phyloP scores from a whole-genome alignment of 2,113 vertebrate species.

The Ovibos moschatus region DNA sequence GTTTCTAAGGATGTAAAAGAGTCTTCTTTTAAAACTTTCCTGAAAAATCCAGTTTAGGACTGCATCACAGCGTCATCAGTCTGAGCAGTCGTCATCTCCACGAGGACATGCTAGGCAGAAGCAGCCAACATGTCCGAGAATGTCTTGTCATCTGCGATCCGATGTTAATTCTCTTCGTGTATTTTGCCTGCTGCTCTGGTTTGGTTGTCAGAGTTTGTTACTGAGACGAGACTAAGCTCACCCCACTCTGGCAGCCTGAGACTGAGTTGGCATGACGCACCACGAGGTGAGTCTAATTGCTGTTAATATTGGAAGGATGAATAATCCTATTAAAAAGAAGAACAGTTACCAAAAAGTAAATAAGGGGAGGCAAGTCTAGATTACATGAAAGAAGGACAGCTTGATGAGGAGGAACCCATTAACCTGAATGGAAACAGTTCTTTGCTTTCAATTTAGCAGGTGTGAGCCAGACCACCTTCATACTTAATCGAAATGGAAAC shows the following conservation, averaged over 20 bases:
- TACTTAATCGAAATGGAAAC: neutral
- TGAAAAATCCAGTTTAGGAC: constrained; percentile 1
- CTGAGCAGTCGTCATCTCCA: neutral
- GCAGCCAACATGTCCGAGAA: neutral
- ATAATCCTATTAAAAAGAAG: constrained; percentile 56
- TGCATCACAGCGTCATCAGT: neutral
- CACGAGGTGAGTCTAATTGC: constrained; percentile 69
- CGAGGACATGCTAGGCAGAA: neutral
- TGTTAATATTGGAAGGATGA: constrained; percentile 61
- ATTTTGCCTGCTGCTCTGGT: constrained; percentile 52
- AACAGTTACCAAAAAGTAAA: constrained; percentile 40
- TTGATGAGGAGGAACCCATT: constrained; percentile 52
- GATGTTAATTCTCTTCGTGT: neutral
- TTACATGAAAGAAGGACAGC: constrained; percentile 34
- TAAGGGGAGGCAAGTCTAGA: neutral
- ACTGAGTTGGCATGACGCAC: constrained; percentile 40
- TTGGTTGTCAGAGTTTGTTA: constrained; percentile 71
- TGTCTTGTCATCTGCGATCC: neutral
- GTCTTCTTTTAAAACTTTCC: constrained; percentile 25
- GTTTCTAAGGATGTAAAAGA: constrained; percentile 40
- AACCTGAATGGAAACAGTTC: constrained; percentile 39
- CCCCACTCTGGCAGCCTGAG: neutral
- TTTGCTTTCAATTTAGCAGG: neutral
- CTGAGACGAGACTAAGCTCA: constrained; percentile 57
- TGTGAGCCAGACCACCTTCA: neutral